Percentiles rank a stretch among this genome's conserved stretches.
phyloP scores from a whole-genome alignment of 2,888 invertebrate species.

The Rhamphomyia laevipes region DNA sequence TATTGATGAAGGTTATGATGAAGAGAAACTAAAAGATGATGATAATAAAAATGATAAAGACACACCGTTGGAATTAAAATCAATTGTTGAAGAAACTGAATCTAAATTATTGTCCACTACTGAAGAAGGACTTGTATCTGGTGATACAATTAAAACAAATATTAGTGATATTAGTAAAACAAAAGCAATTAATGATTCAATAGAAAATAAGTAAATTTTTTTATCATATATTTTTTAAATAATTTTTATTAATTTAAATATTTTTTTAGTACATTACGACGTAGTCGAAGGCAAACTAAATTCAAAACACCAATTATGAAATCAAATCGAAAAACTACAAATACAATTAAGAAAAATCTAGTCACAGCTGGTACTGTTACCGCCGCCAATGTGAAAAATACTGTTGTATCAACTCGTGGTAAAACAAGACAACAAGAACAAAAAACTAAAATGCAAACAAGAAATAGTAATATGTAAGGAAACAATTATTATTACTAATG shows the following conservation, averaged over 20 bases:
- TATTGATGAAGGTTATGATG: background rate
- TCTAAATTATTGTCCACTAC: no score
- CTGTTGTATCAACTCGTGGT: background rate
- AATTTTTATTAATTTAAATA: no score
- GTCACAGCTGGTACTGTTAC: background rate
- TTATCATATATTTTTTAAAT: no score
- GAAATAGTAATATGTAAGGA: constrained; percentile 1
- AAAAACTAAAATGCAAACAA: background rate
- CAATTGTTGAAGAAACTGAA: background rate
- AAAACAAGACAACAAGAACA: background rate
- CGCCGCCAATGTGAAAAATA: background rate
- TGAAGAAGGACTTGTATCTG: no score
- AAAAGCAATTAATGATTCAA: background rate
- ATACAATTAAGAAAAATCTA: background rate
- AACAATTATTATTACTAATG: background rate
- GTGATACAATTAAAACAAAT: no score
- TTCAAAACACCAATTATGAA: background rate
- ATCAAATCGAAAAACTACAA: no score
- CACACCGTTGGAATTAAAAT: background rate
- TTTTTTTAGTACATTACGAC: background rate
- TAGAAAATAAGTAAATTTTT: background rate
- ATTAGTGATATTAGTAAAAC: background rate
- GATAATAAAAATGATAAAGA: background rate
- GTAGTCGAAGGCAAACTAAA: background rate
- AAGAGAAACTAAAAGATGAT: background rate